phyloP scores from a whole-genome alignment of 2,113 vertebrate species.

The Lepus americanus region DNA sequence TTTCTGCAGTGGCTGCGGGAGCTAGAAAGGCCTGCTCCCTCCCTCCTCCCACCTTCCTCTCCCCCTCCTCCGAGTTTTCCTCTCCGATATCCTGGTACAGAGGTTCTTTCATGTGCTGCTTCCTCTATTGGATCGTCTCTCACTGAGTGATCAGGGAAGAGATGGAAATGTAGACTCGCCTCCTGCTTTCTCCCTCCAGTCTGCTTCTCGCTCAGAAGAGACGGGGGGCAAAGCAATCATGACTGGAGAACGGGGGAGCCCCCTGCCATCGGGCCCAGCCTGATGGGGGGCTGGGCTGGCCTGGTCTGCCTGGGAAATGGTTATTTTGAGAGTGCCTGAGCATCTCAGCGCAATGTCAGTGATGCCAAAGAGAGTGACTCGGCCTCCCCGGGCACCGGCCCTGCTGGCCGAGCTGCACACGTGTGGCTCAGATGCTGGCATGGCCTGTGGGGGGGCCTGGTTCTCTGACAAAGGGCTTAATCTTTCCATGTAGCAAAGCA shows the following conservation, averaged over 20 bases:
- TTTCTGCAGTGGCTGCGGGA: constrained; percentile 30
- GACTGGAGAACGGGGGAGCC: not conserved
- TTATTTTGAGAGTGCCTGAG: constrained; percentile 72
- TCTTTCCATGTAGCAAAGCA: constrained; percentile 86
- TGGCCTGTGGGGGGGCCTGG: constrained; percentile 87
- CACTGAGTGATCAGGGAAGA: constrained; percentile 9
- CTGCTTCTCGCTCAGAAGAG: constrained; percentile 27
- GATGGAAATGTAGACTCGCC: not conserved
- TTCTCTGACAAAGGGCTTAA: constrained; percentile 90
- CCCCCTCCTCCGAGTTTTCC: not conserved
- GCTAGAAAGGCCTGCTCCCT: constrained; percentile 44
- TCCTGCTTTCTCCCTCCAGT: not conserved
- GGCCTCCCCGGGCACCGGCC: constrained; percentile 64
- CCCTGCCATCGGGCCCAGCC: not conserved
- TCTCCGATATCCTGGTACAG: not conserved
- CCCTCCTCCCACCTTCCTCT: not conserved
- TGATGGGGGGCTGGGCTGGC: constrained; percentile 8
- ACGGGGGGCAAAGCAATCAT: not conserved
- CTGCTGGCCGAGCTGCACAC: not conserved
- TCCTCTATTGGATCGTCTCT: not conserved
- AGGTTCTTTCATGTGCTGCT: constrained; percentile 14
- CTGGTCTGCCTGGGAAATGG: constrained; percentile 28
- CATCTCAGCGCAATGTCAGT: constrained; percentile 77
- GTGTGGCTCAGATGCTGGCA: constrained; percentile 70
- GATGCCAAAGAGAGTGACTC: constrained; percentile 78